Evolutionary conservation across 2,797 vertebrate genomes (phyloP).

Genomic region (Choloepus didactylus): DNA sequence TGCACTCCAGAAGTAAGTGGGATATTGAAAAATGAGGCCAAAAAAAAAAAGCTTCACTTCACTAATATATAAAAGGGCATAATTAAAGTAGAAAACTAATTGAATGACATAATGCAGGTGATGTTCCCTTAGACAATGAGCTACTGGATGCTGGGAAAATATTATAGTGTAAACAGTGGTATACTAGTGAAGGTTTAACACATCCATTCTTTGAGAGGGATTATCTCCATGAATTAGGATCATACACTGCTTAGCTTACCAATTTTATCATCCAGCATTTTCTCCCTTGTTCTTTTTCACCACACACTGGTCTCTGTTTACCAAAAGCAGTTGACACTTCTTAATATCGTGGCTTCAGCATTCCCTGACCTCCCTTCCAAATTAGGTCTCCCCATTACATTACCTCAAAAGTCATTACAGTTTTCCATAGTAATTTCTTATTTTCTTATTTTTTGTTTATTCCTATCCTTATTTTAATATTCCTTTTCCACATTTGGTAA

Average conservation of each 20-base stretch:
- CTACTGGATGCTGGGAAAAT: background rate
- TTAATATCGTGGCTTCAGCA: background rate
- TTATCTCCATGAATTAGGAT: background rate
- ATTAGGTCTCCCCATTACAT: background rate
- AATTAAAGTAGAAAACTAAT: background rate
- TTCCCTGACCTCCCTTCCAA: background rate
- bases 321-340: background rate
- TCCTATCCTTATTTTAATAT: background rate
- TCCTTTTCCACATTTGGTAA: background rate
- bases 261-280: background rate
- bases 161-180: background rate
- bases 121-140: background rate
- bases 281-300: background rate
- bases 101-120: background rate
- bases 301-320: background rate
- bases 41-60: background rate
- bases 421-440: background rate
- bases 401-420: background rate
- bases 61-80: background rate
- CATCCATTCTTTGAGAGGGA: background rate
- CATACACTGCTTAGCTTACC: background rate
- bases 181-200: background rate
- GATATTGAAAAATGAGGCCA: background rate
- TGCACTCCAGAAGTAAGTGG: background rate
- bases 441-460: background rate